These are phyloP conservation scores for Timandra comae DNA, from an alignment of 2,888 invertebrate genomes.

Conservation along the genomic window DNA sequence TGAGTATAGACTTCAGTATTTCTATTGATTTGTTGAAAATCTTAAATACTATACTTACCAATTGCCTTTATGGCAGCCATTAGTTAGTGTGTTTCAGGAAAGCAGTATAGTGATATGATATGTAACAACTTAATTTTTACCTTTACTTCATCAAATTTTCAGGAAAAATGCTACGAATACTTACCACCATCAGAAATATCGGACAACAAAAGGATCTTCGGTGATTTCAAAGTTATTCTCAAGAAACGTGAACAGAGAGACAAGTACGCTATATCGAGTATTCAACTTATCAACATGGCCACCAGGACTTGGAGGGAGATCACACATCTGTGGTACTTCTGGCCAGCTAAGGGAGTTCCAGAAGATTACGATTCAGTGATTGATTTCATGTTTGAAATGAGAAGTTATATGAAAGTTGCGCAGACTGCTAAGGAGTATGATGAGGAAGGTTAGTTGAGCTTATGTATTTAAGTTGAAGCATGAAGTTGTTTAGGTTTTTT, in stretches of 20 bases:
- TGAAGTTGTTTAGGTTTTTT: too few relatives aligned
- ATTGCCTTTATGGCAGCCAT: too few relatives aligned
- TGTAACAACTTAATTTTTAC: too few relatives aligned
- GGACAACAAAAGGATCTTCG: conserved; percentile 90
- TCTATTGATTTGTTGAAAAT: too few relatives aligned
- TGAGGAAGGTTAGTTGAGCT: conserved; percentile 51
- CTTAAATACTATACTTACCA: too few relatives aligned
- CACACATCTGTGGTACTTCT: conserved; percentile 95
- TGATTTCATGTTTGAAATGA: conserved; percentile 90
- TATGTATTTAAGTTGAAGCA: too few relatives aligned
- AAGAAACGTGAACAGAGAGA: conserved; percentile 93
- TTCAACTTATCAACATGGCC: conserved; percentile 88
- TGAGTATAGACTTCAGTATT: too few relatives aligned
- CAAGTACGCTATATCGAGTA: conserved; percentile 91
- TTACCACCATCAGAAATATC: conserved; percentile 94
- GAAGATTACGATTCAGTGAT: conserved; percentile 89
- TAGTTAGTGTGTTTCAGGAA: too few relatives aligned
- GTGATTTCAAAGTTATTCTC: conserved; percentile 91
- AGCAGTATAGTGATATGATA: too few relatives aligned
- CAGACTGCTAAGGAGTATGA: conserved; percentile 72
- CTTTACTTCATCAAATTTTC: too few relatives aligned
- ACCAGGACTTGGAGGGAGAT: conserved; percentile 91
- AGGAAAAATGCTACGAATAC: conserved; percentile 94
- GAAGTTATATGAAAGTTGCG: conserved; percentile 74
- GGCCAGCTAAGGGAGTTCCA: conserved; percentile 93